Evolutionary conservation across 2,797 vertebrate genomes (phyloP).

Genomic region (Rhabdomys pumilio): DNA sequence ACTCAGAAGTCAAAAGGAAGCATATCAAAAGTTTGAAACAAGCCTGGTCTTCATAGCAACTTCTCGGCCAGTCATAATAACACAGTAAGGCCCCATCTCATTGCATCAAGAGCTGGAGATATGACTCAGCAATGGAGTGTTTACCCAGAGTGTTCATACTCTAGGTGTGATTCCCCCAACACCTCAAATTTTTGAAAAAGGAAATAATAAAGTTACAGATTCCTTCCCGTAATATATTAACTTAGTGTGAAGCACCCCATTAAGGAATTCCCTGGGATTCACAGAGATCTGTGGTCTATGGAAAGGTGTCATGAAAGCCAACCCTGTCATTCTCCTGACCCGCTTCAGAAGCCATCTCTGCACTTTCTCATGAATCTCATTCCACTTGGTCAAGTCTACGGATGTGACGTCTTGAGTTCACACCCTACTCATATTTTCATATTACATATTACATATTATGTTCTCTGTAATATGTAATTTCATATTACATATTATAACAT

Average conservation of each 20-base stretch:
- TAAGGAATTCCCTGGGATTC: background rate
- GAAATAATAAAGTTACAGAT: background rate
- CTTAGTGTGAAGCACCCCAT: background rate
- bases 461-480: too few species aligned
- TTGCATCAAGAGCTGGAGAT: background rate
- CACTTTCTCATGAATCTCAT: background rate
- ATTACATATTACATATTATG: too few species aligned
- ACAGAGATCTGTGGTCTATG: slow-evolving; percentile 19
- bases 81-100: background rate
- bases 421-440: background rate
- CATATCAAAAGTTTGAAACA: background rate
- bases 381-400: background rate
- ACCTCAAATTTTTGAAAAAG: background rate
- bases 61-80: background rate
- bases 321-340: background rate
- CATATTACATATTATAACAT: background rate
- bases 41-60: background rate
- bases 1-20: background rate
- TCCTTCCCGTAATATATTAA: background rate
- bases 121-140: background rate
- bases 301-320: background rate
- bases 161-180: background rate
- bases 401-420: background rate
- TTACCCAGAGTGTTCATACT: background rate
- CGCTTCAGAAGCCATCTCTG: slow-evolving; percentile 12